Conservation (phyloP, 1,140 invertebrate species). For the Zaprionus vittiger region DNA sequence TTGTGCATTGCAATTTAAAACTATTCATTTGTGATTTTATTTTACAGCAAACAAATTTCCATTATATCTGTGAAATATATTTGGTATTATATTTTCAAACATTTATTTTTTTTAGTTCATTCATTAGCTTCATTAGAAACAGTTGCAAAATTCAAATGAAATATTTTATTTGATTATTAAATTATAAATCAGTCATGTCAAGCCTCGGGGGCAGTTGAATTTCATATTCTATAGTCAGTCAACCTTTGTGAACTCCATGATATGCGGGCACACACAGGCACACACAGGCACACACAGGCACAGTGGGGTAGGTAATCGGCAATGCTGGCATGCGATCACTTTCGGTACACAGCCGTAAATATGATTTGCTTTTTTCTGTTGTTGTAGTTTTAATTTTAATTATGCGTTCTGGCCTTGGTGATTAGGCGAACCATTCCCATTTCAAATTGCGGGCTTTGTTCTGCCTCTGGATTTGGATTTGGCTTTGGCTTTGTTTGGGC, state of each 20-base stretch:
- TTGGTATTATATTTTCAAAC: background rate
- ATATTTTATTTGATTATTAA: background rate
- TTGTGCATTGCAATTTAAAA: too few species aligned
- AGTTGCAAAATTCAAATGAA: background rate
- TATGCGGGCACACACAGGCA: background rate
- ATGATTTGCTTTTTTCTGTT: constrained; percentile 1
- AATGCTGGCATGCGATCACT: background rate
- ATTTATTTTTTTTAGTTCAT: background rate
- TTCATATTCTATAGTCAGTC: too few species aligned
- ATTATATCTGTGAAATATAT: too few species aligned
- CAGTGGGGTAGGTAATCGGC: background rate
- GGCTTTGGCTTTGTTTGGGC: constrained; percentile 11
- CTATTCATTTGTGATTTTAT: too few species aligned
- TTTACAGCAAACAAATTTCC: too few species aligned
- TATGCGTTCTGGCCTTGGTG: constrained; percentile 43
- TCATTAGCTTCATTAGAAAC: too few species aligned
- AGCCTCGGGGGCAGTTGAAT: too few species aligned
- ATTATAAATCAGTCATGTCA: background rate
- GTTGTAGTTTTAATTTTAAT: constrained; percentile 46
- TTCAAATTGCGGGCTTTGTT: constrained; percentile 37
- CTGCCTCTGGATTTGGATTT: constrained; percentile 16
- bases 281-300: background rate
- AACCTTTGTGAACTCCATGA: too few species aligned
- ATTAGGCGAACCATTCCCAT: constrained; percentile 18
- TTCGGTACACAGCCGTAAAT: constrained; percentile 27